Percentiles rank a stretch among this genome's conserved stretches.
Evolutionary conservation across 2,113 vertebrate species (phyloP).

Genomic region (Coptodon rendalli): DNA sequence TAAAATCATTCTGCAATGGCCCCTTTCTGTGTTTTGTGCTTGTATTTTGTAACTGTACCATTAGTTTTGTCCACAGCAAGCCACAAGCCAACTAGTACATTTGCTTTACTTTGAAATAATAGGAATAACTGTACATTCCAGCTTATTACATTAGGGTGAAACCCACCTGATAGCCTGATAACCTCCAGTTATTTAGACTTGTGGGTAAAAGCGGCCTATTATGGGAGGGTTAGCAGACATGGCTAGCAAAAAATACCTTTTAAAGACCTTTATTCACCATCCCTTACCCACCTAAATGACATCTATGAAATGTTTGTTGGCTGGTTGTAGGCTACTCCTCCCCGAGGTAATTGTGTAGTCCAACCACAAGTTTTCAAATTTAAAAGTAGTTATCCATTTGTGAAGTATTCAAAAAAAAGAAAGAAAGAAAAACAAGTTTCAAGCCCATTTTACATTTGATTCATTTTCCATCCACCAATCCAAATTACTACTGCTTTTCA

Average conservation of each 20-base stretch:
- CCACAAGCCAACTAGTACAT: background rate
- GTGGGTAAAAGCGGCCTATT: background rate
- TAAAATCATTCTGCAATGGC: fast-evolving
- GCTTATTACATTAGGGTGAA: background rate
- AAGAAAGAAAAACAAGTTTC: background rate
- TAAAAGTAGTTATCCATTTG: background rate
- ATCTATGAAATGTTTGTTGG: background rate
- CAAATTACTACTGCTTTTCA: background rate
- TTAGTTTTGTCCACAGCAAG: background rate
- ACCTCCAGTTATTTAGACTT: background rate
- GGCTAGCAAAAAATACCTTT: background rate
- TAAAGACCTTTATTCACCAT: background rate
- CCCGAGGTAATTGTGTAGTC: background rate
- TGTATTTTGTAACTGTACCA: fast-evolving
- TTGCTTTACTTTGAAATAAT: background rate
- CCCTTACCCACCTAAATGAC: background rate
- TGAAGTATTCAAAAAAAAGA: background rate
- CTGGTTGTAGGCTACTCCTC: background rate
- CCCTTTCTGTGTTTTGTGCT: background rate
- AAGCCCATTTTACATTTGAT: background rate
- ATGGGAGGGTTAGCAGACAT: background rate
- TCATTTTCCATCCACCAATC: background rate
- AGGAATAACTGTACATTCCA: background rate
- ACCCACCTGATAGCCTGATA: background rate
- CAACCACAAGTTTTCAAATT: background rate